Percentiles rank a stretch among this genome's conserved stretches.
Conservation (phyloP, 2,113 vertebrate genomes). For the Scomber scombrus region DNA sequence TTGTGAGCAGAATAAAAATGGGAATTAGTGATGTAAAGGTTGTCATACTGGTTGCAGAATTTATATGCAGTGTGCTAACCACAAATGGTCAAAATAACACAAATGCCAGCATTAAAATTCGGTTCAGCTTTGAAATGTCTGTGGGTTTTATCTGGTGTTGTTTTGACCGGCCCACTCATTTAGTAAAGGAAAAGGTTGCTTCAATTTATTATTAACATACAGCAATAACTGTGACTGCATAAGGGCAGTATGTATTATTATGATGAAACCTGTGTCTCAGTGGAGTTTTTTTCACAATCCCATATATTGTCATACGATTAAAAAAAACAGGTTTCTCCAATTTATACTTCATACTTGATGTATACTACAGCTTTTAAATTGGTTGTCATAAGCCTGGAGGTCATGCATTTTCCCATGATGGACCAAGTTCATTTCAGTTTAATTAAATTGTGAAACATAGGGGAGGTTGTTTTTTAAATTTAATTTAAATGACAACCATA, state of each 20-base stretch:
- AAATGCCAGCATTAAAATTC: slow-evolving; percentile 24
- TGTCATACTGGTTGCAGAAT: background rate
- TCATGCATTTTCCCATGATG: background rate
- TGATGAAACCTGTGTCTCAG: background rate
- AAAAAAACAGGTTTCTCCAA: background rate
- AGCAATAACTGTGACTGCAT: slow-evolving; percentile 12
- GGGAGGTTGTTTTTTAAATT: background rate
- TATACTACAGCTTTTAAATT: slow-evolving; percentile 7
- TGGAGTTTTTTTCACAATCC: background rate
- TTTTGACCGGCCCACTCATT: slow-evolving; percentile 20
- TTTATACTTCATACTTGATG: slow-evolving; percentile 21
- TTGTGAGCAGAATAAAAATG: slow-evolving; percentile 59
- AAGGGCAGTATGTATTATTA: slow-evolving; percentile 7
- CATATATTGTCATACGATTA: background rate
- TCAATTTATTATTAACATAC: slow-evolving; percentile 19
- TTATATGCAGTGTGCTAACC: background rate
- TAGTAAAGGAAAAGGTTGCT: slow-evolving; percentile 36
- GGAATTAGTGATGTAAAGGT: background rate
- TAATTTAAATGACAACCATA: no score
- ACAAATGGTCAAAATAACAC: background rate
- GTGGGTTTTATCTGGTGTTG: slow-evolving; percentile 11
- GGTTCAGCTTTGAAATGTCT: background rate
- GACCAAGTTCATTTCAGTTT: background rate
- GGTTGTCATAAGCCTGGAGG: background rate
- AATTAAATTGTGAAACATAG: background rate